Base-by-base conservation (phyloP, 2,888 invertebrate genomes). In the Abrostola triplasia region DNA sequence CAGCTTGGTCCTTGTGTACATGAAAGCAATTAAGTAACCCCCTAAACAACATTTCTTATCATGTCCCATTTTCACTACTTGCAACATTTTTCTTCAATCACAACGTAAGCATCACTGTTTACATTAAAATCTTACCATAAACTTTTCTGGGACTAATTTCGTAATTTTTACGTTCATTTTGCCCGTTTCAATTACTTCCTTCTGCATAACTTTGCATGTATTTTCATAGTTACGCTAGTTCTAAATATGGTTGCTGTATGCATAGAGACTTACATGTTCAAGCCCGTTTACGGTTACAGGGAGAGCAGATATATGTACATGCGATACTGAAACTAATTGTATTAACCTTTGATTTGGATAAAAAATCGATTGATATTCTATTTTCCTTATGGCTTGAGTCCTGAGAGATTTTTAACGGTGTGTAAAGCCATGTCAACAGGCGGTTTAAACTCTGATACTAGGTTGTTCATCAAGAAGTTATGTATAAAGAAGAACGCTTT, bases 171-270 rank as follows among this genome's bases (percentile, higher is more conserved):
- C 59, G 62, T 68, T 64, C 50, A 54, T 54, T 35, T 38, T 41
- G 66, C n/a, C n/a, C 35, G 41, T 62, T 66, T 44, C n/a, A 35
- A 4, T 24, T 24, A 64, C 77, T 80, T 80, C 74, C 74, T 68
- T 49, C 56, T 67, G 60, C 63, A 67, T 69, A 70, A 62, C 53
- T 77, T 71, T 67, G 58, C 58, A 66, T 76, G 37, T 52, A 69
- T 65, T 62, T 66, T 59, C 40, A 59, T 58, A 57, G 38, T 58
- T 51, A 38, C 24, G 12, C 36, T 60, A 10, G 12, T 59, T 63
- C 44, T 68, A 68, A 68, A 53, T 53, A 63, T 63, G 55, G 64
- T 41, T 38, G 37, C 36, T 36, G 36, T 44, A n/a, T 54, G 11
- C 52, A 42, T 6, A 36, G 42, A 50, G 57, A 53, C 62, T 49